Evolutionary conservation across 2,888 invertebrate species (phyloP).

Genomic region (Laspeyria flexula): DNA sequence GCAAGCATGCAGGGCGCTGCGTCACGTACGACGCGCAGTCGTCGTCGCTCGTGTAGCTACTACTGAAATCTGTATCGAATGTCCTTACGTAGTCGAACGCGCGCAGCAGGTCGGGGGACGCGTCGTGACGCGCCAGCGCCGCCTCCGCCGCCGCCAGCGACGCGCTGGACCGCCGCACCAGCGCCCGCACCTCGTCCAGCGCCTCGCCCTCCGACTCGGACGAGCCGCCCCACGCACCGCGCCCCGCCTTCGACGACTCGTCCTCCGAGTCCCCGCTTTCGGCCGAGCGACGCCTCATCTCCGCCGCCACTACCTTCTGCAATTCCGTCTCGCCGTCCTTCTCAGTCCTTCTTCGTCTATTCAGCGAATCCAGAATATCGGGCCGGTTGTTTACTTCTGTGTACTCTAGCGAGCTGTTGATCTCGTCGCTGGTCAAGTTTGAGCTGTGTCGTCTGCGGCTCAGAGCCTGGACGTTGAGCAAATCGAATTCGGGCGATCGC

Average conservation of each 20-base stretch:
- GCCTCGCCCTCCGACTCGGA: conserved; percentile 89
- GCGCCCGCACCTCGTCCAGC: conserved; percentile 76
- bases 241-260: conserved; percentile 68
- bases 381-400: conserved; percentile 81
- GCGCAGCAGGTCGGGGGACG: conserved; percentile 78
- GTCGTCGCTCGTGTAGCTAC: conserved; percentile 63
- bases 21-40: conserved; percentile 54
- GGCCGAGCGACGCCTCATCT: conserved; percentile 75
- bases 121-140: conserved; percentile 79
- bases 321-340: conserved; percentile 69
- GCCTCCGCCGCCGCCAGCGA: conserved; percentile 88
- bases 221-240: conserved; percentile 64
- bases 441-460: conserved; percentile 79
- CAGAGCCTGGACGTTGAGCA: conserved; percentile 74
- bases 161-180: conserved; percentile 87
- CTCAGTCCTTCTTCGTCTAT: conserved; percentile 63
- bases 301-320: conserved; percentile 74
- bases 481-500: conserved; percentile 78
- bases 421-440: conserved; percentile 80
- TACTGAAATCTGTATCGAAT: conserved; percentile 78
- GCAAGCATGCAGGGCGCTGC: conserved; percentile 68
- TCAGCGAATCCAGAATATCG: conserved; percentile 77
- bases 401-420: conserved; percentile 82
- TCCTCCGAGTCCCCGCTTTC: conserved; percentile 76
- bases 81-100: conserved; percentile 84